These are phyloP conservation scores for Octodon degus DNA, from an alignment of 2,113 vertebrate species.

Conservation along the genomic window DNA sequence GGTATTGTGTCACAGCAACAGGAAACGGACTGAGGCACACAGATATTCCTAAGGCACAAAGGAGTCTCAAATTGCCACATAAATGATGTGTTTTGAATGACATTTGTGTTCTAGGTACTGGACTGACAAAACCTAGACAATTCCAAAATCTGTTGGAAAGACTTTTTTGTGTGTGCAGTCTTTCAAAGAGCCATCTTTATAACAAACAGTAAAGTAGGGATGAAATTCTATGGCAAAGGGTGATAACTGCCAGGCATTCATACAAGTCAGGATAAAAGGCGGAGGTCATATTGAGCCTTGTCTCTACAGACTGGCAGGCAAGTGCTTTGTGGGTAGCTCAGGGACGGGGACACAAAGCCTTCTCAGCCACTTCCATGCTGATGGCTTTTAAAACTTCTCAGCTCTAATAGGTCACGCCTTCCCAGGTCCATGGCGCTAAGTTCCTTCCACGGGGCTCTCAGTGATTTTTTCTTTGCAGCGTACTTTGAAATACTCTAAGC, in stretches of 20 bases:
- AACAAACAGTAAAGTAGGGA: background rate
- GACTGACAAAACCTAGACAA: background rate
- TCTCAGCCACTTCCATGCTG: background rate
- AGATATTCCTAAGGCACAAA: background rate
- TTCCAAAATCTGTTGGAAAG: background rate
- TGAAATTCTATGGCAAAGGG: background rate
- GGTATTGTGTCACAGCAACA: background rate
- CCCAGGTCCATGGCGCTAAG: background rate
- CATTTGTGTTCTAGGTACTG: constrained; percentile 10
- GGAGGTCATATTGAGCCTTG: background rate
- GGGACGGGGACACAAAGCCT: background rate
- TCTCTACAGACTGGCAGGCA: background rate
- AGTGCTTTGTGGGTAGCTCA: background rate
- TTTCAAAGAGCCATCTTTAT: constrained; percentile 18
- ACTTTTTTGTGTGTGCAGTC: background rate
- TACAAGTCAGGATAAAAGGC: background rate
- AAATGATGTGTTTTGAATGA: background rate
- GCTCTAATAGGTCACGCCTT: background rate
- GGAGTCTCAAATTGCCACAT: background rate
- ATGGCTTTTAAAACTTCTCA: background rate
- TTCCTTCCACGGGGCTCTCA: background rate
- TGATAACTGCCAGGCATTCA: background rate
- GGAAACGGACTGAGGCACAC: background rate
- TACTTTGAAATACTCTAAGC: background rate
- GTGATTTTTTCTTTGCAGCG: background rate